Evolutionary conservation across 2,113 vertebrate species (phyloP).

Genomic region (Protobothrops mucrosquamatus): DNA sequence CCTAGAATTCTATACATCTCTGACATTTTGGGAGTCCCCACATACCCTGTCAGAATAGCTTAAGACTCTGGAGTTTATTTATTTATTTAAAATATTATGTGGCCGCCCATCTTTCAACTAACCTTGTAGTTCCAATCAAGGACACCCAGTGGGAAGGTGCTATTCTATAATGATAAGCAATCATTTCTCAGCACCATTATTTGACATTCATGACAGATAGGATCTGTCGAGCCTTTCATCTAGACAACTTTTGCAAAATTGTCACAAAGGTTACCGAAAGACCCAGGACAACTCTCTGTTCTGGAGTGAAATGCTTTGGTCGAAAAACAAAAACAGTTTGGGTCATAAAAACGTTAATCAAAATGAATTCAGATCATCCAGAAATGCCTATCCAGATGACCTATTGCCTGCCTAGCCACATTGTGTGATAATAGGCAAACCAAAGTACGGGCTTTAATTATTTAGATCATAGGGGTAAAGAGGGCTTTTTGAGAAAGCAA

Average conservation of each 20-base stretch:
- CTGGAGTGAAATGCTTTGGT: background rate
- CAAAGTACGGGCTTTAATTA: background rate
- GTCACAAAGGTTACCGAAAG: background rate
- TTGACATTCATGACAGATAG: background rate
- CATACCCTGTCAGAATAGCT: background rate
- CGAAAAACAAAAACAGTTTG: background rate
- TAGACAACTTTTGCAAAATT: background rate
- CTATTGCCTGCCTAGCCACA: background rate
- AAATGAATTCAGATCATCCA: background rate
- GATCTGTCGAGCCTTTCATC: background rate
- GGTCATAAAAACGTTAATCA: background rate
- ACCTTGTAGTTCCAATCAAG: background rate
- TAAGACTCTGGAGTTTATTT: background rate
- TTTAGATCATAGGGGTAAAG: background rate
- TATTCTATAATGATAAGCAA: background rate
- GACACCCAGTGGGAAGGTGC: background rate
- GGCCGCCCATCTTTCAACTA: background rate
- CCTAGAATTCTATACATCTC: background rate
- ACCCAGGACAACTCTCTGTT: background rate
- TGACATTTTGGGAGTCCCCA: background rate
- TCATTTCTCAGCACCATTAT: background rate
- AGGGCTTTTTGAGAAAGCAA: background rate
- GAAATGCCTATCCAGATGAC: background rate
- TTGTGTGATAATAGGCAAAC: background rate
- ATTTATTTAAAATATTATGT: background rate